Evolutionary conservation across 2,888 invertebrate genomes (phyloP), one percentile per base, ranked within the genome.

Genomic region (Epiblema foenella): DNA sequence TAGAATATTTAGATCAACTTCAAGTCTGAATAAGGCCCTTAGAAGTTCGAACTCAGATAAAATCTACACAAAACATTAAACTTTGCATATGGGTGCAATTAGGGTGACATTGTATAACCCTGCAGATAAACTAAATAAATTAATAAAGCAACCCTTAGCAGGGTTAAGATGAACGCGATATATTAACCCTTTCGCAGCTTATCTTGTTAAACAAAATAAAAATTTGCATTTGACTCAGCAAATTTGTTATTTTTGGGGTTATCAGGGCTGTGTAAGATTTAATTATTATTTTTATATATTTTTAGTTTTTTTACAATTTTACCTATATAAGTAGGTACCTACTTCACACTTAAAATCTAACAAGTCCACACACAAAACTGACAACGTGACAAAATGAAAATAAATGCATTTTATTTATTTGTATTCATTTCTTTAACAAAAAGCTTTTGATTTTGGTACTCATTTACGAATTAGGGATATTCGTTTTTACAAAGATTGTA

Each of bases 31-130:
- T 64, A 64, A 37, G n/a, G n/a, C 52, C 49, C 64, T 39, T 54
- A 64, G 64, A 64, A 39, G 39, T 42, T 15, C 24, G 49, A 54
- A 18, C 52, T 7, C n/a, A 20, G 91, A 92, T 91, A 90, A 87
- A 84, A 90, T 89, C 91, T 78, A 76, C 82, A 81, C 78, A 80
- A 78, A 82, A 81, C 88, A 87, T 86, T 89, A 86, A 90, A 89
- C 87, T 88, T 90, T 90, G 89, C 92, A 91, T 92, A 92, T 92
- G 91, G 88, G 89, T 83, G 82, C 85, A 89, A 90, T 91, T 90
- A 91, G 76, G 80, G 75, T 24, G 81, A 86, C 88, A 88, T 89
- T 85, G 89, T 88, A 84, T 85, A 86, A 86, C 87, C 46, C 60
- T 67, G 33, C 54, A 57, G 91, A 91, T 84, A 88, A 85, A 84